Percentiles rank a stretch among this genome's conserved stretches.
Evolutionary conservation across 2,797 vertebrate species (phyloP).

Genomic region (Florisuga fusca): DNA sequence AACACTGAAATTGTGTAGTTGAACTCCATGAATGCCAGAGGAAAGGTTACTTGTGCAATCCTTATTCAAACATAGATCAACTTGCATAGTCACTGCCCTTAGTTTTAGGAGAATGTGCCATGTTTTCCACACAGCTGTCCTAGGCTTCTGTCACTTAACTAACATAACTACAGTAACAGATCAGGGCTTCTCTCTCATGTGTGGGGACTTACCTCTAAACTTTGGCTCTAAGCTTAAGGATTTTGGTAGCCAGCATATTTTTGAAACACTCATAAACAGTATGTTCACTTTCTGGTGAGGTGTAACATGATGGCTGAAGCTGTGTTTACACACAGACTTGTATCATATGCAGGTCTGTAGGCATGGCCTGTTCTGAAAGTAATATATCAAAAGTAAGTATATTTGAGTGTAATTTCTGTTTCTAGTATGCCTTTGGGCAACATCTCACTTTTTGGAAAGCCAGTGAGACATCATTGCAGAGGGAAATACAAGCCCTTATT

Average conservation of each 20-base stretch:
- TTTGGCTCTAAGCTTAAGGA: not conserved
- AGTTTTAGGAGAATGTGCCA: not conserved
- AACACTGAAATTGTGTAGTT: not conserved
- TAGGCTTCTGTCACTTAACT: not conserved
- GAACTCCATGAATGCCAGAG: not conserved
- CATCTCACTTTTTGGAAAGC: not conserved
- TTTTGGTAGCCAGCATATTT: not conserved
- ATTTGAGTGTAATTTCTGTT: not conserved
- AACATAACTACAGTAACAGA: not conserved
- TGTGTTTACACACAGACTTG: not conserved
- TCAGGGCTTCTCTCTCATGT: accelerated
- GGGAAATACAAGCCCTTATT: not conserved
- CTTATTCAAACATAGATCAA: not conserved
- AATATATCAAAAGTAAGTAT: not conserved
- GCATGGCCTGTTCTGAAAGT: not conserved
- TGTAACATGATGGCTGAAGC: accelerated
- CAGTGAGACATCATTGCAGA: not conserved
- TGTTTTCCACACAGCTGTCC: not conserved
- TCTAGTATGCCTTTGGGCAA: not conserved
- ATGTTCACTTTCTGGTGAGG: not conserved
- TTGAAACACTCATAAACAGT: not conserved
- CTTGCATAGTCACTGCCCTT: not conserved
- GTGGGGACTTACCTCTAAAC: not conserved
- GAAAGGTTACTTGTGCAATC: not conserved
- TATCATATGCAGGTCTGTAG: not conserved